Conservation (phyloP, 1,140 invertebrate species). For the Tetramorium alpestre region DNA sequence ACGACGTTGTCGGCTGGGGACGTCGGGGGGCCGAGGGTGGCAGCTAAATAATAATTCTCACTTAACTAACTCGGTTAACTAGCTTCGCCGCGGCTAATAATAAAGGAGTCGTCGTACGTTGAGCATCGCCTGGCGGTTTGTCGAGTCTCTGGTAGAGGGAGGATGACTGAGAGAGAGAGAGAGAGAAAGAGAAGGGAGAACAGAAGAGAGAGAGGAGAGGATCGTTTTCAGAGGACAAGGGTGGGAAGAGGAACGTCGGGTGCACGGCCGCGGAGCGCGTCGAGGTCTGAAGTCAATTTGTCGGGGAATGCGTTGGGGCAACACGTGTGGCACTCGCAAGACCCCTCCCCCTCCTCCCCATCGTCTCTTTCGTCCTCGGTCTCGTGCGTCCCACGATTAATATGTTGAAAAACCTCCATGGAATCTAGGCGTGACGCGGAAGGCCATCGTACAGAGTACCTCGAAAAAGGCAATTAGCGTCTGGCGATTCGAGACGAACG, state of each 20-base stretch:
- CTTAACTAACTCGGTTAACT: constrained; percentile 85
- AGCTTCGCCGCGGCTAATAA: constrained; percentile 84
- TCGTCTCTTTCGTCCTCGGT: constrained; percentile 36
- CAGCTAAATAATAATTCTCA: constrained; percentile 86
- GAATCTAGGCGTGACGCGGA: constrained; percentile 33
- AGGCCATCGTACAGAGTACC: neutral
- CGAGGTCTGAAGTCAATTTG: constrained; percentile 86
- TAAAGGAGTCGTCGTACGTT: constrained; percentile 81
- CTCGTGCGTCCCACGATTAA: constrained; percentile 45
- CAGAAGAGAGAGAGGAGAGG: constrained; percentile 47
- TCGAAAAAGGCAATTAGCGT: constrained; percentile 72
- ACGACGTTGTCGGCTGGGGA: constrained; percentile 18
- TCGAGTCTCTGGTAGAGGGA: constrained; percentile 34
- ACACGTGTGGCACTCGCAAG: constrained; percentile 79
- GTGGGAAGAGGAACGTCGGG: constrained; percentile 43
- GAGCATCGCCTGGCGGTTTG: constrained; percentile 55
- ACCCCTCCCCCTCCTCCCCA: constrained; percentile 39
- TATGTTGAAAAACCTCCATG: constrained; percentile 58
- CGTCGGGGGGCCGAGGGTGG: constrained; percentile 37
- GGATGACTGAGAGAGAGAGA: neutral
- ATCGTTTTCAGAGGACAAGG: constrained; percentile 70
- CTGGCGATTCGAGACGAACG: constrained; percentile 48
- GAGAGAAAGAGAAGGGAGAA: neutral
- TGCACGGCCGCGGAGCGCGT: constrained; percentile 65
- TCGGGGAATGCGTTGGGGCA: constrained; percentile 84